Percentiles rank a stretch among this genome's conserved stretches.
phyloP scores from a whole-genome alignment of 92 coral and sea anemone genomes.

The Epizoanthus stellaris region DNA sequence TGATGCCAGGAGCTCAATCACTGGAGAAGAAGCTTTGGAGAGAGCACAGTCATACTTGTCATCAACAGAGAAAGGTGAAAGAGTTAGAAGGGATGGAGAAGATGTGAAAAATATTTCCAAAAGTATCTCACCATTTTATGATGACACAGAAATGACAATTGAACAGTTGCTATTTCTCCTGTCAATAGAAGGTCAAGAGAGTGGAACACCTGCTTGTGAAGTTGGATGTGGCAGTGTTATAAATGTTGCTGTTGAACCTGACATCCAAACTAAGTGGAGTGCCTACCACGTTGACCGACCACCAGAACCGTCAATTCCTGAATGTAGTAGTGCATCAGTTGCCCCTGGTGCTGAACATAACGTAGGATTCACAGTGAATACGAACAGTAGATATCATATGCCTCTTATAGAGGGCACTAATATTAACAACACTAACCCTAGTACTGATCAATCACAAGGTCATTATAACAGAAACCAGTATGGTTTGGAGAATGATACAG shows the following conservation, averaged over 20 bases:
- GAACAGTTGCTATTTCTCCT: neutral
- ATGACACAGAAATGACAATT: neutral
- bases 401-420: conserved; percentile 33
- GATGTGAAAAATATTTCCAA: neutral
- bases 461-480: neutral
- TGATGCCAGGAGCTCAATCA: neutral
- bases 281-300: conserved; percentile 48
- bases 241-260: neutral
- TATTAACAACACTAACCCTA: neutral
- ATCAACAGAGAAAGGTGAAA: too few relatives aligned
- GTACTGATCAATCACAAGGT: neutral
- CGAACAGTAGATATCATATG: neutral
- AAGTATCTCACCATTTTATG: too few relatives aligned
- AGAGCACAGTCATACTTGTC: neutral
- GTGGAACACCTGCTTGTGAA: neutral
- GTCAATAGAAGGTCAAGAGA: too few relatives aligned
- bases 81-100: neutral
- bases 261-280: conserved; percentile 12
- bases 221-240: neutral
- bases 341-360: conserved; percentile 18
- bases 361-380: conserved; percentile 16
- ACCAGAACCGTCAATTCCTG: conserved; percentile 15
- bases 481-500: neutral
- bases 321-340: conserved; percentile 2
- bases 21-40: neutral